Conservation (phyloP, 2,797 vertebrate genomes). For the Onychomys arenicola region DNA sequence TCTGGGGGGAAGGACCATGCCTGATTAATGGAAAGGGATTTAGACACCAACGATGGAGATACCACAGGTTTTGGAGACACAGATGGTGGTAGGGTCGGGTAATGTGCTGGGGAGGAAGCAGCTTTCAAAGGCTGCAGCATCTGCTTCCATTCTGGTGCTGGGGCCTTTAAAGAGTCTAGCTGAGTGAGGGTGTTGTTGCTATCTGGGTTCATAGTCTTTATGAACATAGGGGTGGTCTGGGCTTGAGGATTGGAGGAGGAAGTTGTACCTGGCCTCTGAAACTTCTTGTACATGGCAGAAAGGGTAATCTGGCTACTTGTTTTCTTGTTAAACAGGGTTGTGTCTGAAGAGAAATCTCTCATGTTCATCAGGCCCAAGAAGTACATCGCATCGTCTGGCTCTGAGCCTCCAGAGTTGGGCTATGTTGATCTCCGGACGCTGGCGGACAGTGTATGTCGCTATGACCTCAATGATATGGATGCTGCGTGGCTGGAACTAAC, state of each 20-base stretch:
- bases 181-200: background rate
- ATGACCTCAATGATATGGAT: conserved; percentile 95
- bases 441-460: conserved; percentile 94
- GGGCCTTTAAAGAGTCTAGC: background rate
- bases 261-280: background rate
- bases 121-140: background rate
- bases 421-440: conserved; percentile 95
- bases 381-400: conserved; percentile 92
- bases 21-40: background rate
- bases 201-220: background rate
- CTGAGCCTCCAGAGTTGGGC: conserved; percentile 92
- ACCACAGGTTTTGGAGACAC: background rate
- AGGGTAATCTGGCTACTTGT: background rate
- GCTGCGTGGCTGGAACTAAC: conserved; percentile 93
- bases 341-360: conserved; percentile 92
- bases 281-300: background rate
- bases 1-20: background rate
- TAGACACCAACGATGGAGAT: no score
- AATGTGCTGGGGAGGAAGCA: background rate
- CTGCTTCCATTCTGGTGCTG: background rate
- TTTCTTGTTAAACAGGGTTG: conserved; percentile 85
- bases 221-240: background rate
- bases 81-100: background rate
- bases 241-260: background rate
- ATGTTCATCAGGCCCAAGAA: conserved; percentile 95